Base-by-base conservation (phyloP, 2,113 vertebrate genomes). In the Psephotus haematonotus region DNA sequence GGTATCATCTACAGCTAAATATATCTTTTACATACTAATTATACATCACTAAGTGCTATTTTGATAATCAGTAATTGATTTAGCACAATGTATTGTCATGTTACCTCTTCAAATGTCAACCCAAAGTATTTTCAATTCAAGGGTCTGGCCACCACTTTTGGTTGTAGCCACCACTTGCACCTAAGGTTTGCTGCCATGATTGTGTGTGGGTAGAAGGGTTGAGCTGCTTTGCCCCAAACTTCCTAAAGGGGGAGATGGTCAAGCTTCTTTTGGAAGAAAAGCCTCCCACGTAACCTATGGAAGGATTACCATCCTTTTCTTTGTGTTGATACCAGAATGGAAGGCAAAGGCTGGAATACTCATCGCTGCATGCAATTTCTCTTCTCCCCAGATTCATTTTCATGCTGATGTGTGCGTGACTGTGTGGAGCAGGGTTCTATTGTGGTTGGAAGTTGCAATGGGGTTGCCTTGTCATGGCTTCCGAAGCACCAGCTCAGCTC, bases 31-130 rank as follows among this genome's bases (percentile, higher is more conserved):
- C 93, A 93, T 96, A 93, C 96, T 97, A 97, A 97, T 97, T 97
- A 95, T 86, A 86, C 93, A 92, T 94, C 87, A 74, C 88, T 97
- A 89, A 96, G 82, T 93, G 94, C 82, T 93, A 53, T 96, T 97
- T 97, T 98, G 97, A 98, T 98, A 97, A 98, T 98, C 98, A 94
- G 97, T 95, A 98, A 95, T 49, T 88, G 77, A 97, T 98, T 98
- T 92, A 96, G 88, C 97, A 96, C 96, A 68, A 96, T 71, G 96
- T 95, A 95, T 98, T 96, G 86, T 55, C n/a, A 9, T 19, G 86
- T 96, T 78, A 80, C 86, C 50, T 84, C 78, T 60, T 52, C 71
- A 95, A 89, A 93, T 95, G 94, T 92, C 95, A 97, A 6, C 77
- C 69, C 43, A 7, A 13, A 74, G 57, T 44, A 8, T 50, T 82